These are phyloP conservation scores for Platycheirus albimanus DNA, from an alignment of 2,888 invertebrate species.

Conservation along the genomic window DNA sequence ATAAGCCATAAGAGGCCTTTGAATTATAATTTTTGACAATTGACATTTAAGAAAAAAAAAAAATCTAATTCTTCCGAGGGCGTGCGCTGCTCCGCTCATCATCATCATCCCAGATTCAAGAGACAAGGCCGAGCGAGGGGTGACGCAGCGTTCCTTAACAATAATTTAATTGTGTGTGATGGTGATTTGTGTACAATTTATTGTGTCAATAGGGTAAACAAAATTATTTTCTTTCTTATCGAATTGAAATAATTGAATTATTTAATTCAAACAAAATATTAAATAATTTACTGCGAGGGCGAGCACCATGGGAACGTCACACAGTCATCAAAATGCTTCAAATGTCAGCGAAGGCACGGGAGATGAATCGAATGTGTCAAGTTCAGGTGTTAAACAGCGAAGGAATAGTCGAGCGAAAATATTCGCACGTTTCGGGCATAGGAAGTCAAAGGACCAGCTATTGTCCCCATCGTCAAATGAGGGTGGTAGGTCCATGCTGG, in stretches of 20 bases:
- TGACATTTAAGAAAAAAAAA: constrained; percentile 37
- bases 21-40: constrained; percentile 53
- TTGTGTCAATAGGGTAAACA: constrained; percentile 23
- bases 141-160: constrained; percentile 25
- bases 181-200: constrained; percentile 1
- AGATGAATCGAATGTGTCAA: constrained; percentile 48
- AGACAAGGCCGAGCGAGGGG: background rate
- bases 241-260: background rate
- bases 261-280: too few species aligned
- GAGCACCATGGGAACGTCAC: constrained; percentile 52
- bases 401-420: constrained; percentile 79
- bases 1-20: background rate
- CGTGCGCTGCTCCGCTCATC: constrained; percentile 48
- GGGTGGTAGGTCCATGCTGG: constrained; percentile 47
- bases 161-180: too few species aligned
- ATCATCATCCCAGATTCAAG: too few species aligned
- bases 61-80: constrained; percentile 11
- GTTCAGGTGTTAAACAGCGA: constrained; percentile 68
- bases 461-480: constrained; percentile 70
- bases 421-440: constrained; percentile 80
- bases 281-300: background rate
- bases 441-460: constrained; percentile 77
- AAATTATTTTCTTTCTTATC: background rate
- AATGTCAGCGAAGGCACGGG: constrained; percentile 23
- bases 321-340: constrained; percentile 42